These are phyloP conservation scores for Pyralis farinalis DNA, from an alignment of 2,888 invertebrate species.

Conservation along the genomic window DNA sequence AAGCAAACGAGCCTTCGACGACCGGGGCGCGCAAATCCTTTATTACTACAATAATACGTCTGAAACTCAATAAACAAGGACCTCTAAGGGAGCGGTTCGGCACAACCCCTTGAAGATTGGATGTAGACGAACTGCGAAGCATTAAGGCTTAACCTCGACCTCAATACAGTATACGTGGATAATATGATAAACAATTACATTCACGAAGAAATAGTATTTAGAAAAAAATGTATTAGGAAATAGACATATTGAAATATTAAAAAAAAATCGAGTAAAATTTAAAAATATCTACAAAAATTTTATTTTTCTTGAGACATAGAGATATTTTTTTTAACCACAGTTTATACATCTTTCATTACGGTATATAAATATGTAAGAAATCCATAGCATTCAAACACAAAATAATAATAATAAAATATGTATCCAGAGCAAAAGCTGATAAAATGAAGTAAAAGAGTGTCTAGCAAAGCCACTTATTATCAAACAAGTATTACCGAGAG, in stretches of 20 bases:
- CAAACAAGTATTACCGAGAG: constrained; percentile 13
- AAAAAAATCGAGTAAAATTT: no score
- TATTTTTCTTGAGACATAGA: no score
- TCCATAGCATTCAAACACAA: no score
- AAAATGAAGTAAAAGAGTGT: constrained; percentile 4
- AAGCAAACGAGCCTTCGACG: constrained; percentile 31
- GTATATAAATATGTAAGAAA: no score
- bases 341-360: no score
- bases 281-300: no score
- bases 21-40: constrained; percentile 26
- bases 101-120: constrained; percentile 24
- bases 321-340: no score
- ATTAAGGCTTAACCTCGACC: constrained; percentile 17
- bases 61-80: constrained; percentile 35
- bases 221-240: no score
- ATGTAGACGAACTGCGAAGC: constrained; percentile 22
- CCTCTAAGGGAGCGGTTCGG: constrained; percentile 24
- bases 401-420: background rate
- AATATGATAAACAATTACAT: background rate
- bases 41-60: constrained; percentile 30
- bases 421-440: background rate
- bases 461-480: constrained; percentile 11
- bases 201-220: background rate
- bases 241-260: no score
- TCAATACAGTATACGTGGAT: constrained; percentile 7